phyloP scores from a whole-genome alignment of 2,888 invertebrate species.

The Myopa tessellatipennis region DNA sequence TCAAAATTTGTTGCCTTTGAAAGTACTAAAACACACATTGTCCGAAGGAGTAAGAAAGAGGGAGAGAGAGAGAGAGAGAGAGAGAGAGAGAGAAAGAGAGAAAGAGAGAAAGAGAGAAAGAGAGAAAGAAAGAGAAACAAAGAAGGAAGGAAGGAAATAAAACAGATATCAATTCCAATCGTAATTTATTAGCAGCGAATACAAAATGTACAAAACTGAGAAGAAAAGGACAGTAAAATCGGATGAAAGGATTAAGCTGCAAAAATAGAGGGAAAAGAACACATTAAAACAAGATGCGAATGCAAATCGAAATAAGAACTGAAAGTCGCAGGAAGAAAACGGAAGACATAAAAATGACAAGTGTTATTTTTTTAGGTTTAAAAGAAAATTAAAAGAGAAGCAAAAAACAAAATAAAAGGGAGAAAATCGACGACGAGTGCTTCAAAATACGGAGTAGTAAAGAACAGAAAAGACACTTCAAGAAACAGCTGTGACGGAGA shows the following conservation, averaged over 20 bases:
- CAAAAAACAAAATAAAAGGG: neutral
- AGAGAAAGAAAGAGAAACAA: neutral
- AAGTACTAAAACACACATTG: too few species aligned
- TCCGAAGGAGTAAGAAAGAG: neutral
- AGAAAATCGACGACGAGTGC: conserved; percentile 4
- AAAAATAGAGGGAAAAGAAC: neutral
- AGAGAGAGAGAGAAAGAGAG: neutral
- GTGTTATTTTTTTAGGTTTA: conserved; percentile 3
- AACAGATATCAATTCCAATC: conserved; percentile 1
- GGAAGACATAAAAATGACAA: neutral
- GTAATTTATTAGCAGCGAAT: conserved; percentile 1
- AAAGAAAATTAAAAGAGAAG: neutral
- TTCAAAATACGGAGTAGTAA: neutral
- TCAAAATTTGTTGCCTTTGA: neutral
- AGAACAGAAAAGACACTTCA: neutral
- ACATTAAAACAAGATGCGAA: neutral
- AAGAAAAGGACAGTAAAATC: neutral
- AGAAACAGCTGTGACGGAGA: neutral
- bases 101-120: neutral
- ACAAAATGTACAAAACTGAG: neutral
- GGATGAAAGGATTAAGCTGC: neutral
- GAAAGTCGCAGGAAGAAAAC: neutral
- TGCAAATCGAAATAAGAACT: neutral
- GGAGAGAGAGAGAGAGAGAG: neutral
- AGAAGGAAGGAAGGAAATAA: neutral